These are phyloP conservation scores for Xestia rhomboidea DNA, from an alignment of 2,888 invertebrate species.

Conservation along the genomic window DNA sequence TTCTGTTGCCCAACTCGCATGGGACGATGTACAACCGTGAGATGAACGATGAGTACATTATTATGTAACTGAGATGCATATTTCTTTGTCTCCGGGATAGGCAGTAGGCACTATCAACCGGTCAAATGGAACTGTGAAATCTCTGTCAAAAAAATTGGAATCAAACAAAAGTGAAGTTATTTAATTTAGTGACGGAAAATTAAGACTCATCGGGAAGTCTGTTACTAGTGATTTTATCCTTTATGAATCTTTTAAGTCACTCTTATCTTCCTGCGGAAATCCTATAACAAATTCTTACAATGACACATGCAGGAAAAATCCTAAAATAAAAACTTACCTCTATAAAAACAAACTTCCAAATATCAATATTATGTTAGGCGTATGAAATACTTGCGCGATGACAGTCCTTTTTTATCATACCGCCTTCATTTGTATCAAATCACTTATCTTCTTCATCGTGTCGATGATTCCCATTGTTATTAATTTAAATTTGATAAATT, in stretches of 20 bases:
- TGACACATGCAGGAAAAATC: background rate
- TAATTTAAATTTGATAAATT: no score
- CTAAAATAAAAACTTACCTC: background rate
- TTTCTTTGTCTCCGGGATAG: background rate
- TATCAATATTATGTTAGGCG: background rate
- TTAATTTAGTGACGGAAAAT: background rate
- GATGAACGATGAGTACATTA: background rate
- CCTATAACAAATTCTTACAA: background rate
- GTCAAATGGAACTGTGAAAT: background rate
- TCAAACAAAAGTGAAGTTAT: background rate
- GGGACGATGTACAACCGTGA: background rate
- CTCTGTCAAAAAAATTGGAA: background rate
- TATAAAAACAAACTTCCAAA: background rate
- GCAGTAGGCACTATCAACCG: background rate
- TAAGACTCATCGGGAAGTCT: background rate
- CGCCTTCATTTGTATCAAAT: background rate
- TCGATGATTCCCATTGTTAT: no score
- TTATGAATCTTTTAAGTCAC: background rate
- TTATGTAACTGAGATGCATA: background rate
- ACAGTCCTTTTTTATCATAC: background rate
- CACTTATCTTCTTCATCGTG: no score
- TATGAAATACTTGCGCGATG: background rate
- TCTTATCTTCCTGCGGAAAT: background rate
- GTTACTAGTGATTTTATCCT: background rate
- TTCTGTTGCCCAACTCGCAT: constrained; percentile 41